Conservation (phyloP, 2,113 vertebrate species). For the Nestor notabilis region DNA sequence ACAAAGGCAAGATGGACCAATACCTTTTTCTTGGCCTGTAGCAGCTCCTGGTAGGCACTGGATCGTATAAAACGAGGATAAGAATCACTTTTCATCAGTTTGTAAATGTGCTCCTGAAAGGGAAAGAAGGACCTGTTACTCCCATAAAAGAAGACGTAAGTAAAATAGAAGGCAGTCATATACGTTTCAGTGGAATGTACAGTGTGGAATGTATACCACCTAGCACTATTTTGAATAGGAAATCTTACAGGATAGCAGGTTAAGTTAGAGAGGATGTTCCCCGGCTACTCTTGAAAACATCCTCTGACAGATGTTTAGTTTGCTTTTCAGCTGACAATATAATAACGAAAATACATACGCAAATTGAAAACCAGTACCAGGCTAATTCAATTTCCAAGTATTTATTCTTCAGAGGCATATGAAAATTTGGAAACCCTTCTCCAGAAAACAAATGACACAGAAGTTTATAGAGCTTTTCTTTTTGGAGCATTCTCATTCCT, state of each 20-base stretch:
- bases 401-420: background rate
- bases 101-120: slow-evolving; percentile 97
- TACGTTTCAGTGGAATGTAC: background rate
- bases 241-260: background rate
- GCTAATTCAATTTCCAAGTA: background rate
- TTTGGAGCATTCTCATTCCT: background rate
- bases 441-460: background rate
- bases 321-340: background rate
- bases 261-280: background rate
- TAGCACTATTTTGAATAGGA: background rate
- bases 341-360: background rate
- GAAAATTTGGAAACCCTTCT: background rate
- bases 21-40: slow-evolving; percentile 99
- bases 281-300: background rate
- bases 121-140: slow-evolving; percentile 7
- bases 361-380: background rate
- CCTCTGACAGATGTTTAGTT: background rate
- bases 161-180: background rate
- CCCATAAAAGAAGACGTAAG: background rate
- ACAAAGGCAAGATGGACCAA: slow-evolving; percentile 71
- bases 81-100: slow-evolving; percentile 98
- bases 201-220: background rate
- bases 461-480: background rate
- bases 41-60: slow-evolving; percentile 98
- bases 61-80: slow-evolving; percentile 98